Conservation (phyloP, 37 sponge, comb jelly and placozoan genomes). For the Theonella swinhoei region DNA sequence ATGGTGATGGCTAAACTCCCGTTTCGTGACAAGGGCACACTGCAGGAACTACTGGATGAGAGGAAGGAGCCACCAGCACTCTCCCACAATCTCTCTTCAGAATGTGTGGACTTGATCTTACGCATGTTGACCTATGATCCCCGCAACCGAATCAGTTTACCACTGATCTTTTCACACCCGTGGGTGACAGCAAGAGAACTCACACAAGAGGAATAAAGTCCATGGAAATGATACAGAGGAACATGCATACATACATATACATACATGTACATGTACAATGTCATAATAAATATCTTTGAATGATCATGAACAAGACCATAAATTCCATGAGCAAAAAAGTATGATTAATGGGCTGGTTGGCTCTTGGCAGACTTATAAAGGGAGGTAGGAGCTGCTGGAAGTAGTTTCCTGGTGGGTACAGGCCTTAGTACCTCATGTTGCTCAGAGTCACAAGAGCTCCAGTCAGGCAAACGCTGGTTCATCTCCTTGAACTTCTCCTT, state of each 20-base stretch:
- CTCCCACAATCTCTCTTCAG: conserved; percentile 12
- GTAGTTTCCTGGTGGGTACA: conserved; percentile 32
- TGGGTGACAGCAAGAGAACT: conserved; percentile 30
- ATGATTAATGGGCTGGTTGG: not conserved
- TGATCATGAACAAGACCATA: not conserved
- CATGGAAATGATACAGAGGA: too few species aligned
- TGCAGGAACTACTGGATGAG: conserved; percentile 48
- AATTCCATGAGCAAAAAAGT: not conserved
- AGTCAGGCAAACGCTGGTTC: conserved; percentile 69
- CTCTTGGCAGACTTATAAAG: not conserved
- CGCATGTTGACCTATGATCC: conserved; percentile 48
- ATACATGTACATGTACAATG: not conserved
- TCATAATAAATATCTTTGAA: not conserved
- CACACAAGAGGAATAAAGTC: not conserved
- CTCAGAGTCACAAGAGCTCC: conserved; percentile 77
- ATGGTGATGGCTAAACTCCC: conserved; percentile 62
- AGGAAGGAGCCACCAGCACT: conserved; percentile 41
- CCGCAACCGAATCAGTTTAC: conserved; percentile 14
- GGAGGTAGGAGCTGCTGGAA: conserved; percentile 41
- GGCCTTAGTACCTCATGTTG: conserved; percentile 50
- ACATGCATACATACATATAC: too few species aligned
- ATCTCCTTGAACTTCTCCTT: conserved; percentile 65
- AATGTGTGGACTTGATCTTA: conserved; percentile 34
- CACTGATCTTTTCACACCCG: conserved; percentile 40
- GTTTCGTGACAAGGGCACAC: conserved; percentile 47